Evolutionary conservation across 1,140 invertebrate species (phyloP).

Genomic region (Heliconius hermathena): DNA sequence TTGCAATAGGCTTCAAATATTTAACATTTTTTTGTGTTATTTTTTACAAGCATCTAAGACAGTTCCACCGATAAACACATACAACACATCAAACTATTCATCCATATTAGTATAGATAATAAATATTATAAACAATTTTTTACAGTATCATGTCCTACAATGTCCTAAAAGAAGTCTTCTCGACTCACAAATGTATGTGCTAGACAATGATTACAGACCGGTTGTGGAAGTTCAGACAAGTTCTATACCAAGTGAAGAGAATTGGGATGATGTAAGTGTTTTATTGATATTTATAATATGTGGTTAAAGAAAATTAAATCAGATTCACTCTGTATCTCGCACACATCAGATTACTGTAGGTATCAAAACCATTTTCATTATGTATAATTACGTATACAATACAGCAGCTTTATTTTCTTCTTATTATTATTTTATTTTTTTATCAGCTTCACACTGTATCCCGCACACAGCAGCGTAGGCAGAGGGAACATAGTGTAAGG

Average conservation of each 20-base stretch:
- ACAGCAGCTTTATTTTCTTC: no score
- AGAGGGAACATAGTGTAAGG: no score
- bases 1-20: background rate
- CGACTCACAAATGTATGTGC: conserved; percentile 52
- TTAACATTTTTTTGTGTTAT: background rate
- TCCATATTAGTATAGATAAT: background rate
- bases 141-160: conserved; percentile 57
- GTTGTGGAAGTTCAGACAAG: conserved; percentile 34
- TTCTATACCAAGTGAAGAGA: conserved; percentile 45
- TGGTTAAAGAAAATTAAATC: background rate
- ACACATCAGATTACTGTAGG: no score
- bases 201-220: conserved; percentile 50
- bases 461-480: no score
- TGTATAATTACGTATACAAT: no score
- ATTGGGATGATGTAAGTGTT: conserved; percentile 65
- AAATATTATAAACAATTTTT: conserved; percentile 16
- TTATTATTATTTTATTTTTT: no score
- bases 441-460: no score
- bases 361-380: no score
- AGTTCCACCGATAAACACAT: no score
- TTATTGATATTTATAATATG: background rate
- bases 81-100: no score
- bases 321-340: no score
- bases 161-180: conserved; percentile 57
- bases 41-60: no score